These are phyloP conservation scores for Pomacea maculata DNA, from an alignment of 1,140 invertebrate genomes.

Conservation along the genomic window DNA sequence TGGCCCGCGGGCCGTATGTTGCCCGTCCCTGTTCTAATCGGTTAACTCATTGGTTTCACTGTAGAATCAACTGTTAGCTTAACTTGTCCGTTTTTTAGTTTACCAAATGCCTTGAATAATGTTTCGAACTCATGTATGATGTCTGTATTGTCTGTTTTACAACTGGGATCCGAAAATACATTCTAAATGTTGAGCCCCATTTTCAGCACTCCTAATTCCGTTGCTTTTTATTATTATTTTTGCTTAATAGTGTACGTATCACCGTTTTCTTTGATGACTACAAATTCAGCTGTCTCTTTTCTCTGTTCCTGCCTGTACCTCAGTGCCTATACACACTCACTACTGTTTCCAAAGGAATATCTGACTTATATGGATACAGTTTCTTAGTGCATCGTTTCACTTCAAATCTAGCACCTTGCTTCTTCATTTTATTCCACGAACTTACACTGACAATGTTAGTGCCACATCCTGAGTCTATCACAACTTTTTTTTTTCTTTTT, in stretches of 20 bases:
- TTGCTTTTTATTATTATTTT: background rate
- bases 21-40: constrained; percentile 10
- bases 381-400: no score
- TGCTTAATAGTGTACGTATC: background rate
- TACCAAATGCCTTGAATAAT: constrained; percentile 5
- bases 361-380: no score
- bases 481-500: no score
- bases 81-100: constrained; percentile 9
- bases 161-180: background rate
- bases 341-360: no score
- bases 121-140: background rate
- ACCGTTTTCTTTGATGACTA: constrained; percentile 1
- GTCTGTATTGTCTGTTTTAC: background rate
- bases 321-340: no score
- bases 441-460: no score
- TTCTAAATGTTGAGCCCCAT: constrained; percentile 1
- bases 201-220: constrained; percentile 4
- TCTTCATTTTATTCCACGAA: no score
- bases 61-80: background rate
- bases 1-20: no score
- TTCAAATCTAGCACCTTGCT: no score
- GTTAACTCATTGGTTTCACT: constrained; percentile 7
- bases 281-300: background rate
- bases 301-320: background rate
- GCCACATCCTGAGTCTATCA: no score